Conservation (phyloP, 1,140 invertebrate species). For the Odontomachus brunneus region DNA sequence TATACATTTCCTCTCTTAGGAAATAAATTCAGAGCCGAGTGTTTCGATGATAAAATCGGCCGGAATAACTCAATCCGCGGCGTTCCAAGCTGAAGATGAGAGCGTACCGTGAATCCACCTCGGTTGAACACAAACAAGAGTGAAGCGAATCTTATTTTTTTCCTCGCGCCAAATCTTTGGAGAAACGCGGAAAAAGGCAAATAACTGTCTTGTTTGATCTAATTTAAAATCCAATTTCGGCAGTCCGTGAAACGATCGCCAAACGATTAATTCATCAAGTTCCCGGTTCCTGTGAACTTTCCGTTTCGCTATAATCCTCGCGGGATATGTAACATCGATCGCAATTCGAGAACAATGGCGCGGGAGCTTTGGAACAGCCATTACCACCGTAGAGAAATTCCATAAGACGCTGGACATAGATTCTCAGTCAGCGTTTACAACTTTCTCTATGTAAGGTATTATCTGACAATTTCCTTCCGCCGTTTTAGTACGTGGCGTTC, state of each 20-base stretch:
- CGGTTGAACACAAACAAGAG: background rate
- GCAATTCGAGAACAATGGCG: slow-evolving; percentile 51
- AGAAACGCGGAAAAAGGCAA: slow-evolving; percentile 39
- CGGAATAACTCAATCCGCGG: background rate
- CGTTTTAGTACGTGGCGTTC: background rate
- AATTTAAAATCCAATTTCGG: slow-evolving; percentile 55
- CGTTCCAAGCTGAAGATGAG: background rate
- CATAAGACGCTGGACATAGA: slow-evolving; percentile 49
- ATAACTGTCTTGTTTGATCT: slow-evolving; percentile 48
- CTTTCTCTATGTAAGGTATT: slow-evolving; percentile 40
- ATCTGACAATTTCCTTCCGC: slow-evolving; percentile 34
- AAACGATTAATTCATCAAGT: slow-evolving; percentile 55
- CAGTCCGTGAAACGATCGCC: slow-evolving; percentile 5
- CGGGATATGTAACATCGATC: slow-evolving; percentile 56
- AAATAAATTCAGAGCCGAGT: background rate
- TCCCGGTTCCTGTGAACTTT: slow-evolving; percentile 43
- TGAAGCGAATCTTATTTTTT: background rate
- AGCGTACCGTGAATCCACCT: background rate
- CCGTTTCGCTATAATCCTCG: slow-evolving; percentile 53
- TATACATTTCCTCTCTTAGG: background rate
- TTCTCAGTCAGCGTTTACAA: slow-evolving; percentile 44
- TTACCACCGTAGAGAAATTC: slow-evolving; percentile 47
- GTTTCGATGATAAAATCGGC: background rate
- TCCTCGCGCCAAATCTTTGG: background rate
- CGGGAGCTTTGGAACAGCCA: slow-evolving; percentile 41